Conservation (phyloP, 2,888 invertebrate genomes). For the Drosophila yooni region DNA sequence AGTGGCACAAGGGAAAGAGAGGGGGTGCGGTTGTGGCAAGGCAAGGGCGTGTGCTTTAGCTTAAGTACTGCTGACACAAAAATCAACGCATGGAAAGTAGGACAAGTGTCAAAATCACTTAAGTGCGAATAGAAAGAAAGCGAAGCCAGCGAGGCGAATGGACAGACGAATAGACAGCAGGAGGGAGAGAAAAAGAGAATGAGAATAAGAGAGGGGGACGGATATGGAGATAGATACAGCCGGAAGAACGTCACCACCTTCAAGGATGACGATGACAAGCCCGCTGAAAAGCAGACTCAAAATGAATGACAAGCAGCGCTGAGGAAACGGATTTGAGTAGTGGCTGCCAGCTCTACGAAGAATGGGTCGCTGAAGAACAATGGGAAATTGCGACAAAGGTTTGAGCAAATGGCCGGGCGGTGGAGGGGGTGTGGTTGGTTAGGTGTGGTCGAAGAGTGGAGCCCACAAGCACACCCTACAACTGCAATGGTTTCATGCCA, state of each 20-base stretch:
- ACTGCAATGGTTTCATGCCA: constrained; percentile 50
- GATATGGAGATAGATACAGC: constrained; percentile 14
- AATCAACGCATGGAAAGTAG: constrained; percentile 80
- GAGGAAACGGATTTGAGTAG: constrained; percentile 72
- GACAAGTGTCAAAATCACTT: constrained; percentile 80
- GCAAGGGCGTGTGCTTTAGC: constrained; percentile 13
- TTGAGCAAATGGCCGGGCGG: background rate
- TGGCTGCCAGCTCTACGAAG: constrained; percentile 48
- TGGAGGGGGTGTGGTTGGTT: background rate
- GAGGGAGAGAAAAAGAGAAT: constrained; percentile 16
- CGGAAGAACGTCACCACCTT: constrained; percentile 48
- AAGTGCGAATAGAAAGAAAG: constrained; percentile 76
- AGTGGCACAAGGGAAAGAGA: background rate
- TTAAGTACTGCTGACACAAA: constrained; percentile 72
- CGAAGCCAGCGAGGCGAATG: constrained; percentile 51
- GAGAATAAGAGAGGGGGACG: constrained; percentile 9
- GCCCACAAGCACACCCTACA: background rate
- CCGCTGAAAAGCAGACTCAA: constrained; percentile 40
- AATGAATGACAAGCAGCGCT: constrained; percentile 58
- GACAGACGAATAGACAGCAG: constrained; percentile 24
- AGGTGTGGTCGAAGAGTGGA: background rate
- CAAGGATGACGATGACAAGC: constrained; percentile 52
- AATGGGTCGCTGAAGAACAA: constrained; percentile 46
- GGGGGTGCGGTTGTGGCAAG: background rate
- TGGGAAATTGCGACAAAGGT: constrained; percentile 39